Conservation (phyloP, 2,797 vertebrate species). For the Poeciliopsis paucimaculata region DNA sequence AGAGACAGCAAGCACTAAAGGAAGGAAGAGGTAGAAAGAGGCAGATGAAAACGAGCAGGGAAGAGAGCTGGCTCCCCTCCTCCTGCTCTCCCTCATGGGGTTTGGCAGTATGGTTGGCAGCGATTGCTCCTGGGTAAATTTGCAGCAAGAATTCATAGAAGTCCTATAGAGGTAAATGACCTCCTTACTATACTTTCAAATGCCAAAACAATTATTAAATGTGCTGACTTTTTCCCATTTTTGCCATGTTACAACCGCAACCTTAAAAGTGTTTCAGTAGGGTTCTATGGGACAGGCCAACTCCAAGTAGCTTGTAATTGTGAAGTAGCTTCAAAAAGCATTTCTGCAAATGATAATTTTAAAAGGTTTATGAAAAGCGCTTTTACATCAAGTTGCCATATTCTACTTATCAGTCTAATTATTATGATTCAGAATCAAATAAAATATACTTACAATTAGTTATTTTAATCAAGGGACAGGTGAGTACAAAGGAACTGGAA, state of each 20-base stretch:
- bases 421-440: no score
- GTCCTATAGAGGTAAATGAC: conserved; percentile 5
- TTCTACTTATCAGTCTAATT: no score
- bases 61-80: conserved; percentile 42
- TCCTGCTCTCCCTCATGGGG: conserved; percentile 32
- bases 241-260: neutral
- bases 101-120: conserved; percentile 19
- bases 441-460: no score
- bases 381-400: no score
- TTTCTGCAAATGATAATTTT: neutral
- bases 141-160: conserved; percentile 17
- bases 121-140: conserved; percentile 30
- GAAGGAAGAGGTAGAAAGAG: conserved; percentile 64
- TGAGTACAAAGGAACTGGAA: no score
- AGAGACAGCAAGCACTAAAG: conserved; percentile 44
- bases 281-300: neutral
- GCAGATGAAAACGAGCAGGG: conserved; percentile 40
- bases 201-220: conserved; percentile 20
- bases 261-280: neutral
- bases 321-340: neutral
- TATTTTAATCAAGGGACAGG: no score
- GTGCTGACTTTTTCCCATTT: conserved; percentile 1
- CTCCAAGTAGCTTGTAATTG: neutral
- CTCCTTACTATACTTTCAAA: conserved; percentile 26
- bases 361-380: neutral